Base-by-base conservation (phyloP, 2,888 invertebrate genomes). In the Holacanthella duospinosa region DNA sequence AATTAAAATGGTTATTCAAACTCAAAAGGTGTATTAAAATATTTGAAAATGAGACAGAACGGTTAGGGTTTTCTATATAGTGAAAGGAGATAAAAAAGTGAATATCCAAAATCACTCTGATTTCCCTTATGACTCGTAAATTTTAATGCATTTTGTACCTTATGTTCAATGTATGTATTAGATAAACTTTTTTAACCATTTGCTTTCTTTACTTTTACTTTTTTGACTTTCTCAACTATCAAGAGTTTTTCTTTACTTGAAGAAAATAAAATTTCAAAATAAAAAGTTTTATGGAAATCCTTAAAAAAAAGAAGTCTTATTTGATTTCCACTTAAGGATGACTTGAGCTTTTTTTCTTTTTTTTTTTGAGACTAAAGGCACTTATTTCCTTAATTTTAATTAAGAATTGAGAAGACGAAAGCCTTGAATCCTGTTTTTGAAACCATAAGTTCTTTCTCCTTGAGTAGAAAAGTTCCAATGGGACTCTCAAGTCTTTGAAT, bases 91-190 rank as follows among this genome's bases (percentile, higher is more conserved):
- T 12, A 36, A 16, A 12, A 16, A 16, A 36, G 36, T 16, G 16
- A 16, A 16, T 36, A 36, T 36, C 9, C 9, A 16, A 36, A 36
- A 36, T 36, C 36, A 36, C 36, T 48, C 48, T 48, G 48, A 48
- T 48, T 48, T 48, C 48, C 48, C 48, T 48, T 21, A n/a, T 48
- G 48, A 48, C 12, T 48, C 48, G 48, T 48, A 48, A 48, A 48
- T 48, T 48, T 48, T 48, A 48, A 48, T 48, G 48, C 21, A n/a
- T 36, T 36, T 36, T 36, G 36, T 36, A 36, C 6, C 36, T 36
- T 6, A 9, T 9, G 16, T 6, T 16, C 36, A 36, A 36, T n/a
- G n/a, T n/a, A n/a, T n/a, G n/a, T n/a, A n/a, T n/a, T n/a, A n/a
- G n/a, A n/a, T n/a, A n/a, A n/a, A n/a, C n/a, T n/a, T n/a, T n/a